Base-by-base conservation (phyloP, 2,113 vertebrate genomes). In the Probosciger aterrimus region DNA sequence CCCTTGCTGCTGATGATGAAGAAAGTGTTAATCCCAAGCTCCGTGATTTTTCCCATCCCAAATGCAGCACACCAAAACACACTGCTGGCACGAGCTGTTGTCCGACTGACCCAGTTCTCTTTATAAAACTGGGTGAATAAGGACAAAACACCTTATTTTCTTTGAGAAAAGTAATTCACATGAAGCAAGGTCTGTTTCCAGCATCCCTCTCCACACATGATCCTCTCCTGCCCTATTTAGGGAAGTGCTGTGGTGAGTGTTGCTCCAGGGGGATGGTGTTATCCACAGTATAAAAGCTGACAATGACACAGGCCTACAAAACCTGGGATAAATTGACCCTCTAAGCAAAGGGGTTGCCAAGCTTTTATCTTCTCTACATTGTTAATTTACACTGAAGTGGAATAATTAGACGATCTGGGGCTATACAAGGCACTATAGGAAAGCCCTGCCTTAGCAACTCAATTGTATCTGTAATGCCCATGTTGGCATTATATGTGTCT, bases 321-420 rank as follows among this genome's bases (percentile, higher is more conserved):
- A 44, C 92, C 86, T 27, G 91, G 86, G 86, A 94, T 82, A 68
- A 93, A 93, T 10, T 18, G 79, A 91, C 85, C 87, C 92, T 82
- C 93, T 52, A 35, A 96, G 90, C 82, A 82, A 96, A 93, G 1
- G 46, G 18, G 41, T 14, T 81, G 95, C 86, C 92, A 93, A 76
- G 95, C 92, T 96, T 96, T 96, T 93, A 89, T 97, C 93, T 89
- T 47, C 52, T 52, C 64, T 52, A 47, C 84, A 94, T 95, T 96
- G 96, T 95, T 1, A 74, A 41, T 18, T 39, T 18, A 93, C 39
- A 27, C 71, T 46, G 96, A 92, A 96, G 96, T 90, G 73, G 92
- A 96, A 97, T 83, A 88, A 97, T 62, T 27, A 63, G 92, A 44
- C 44, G 23, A 75, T 28, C 50, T 24, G 19, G 77, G 91, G 92